These are phyloP conservation scores for Lobophora halterata DNA, from an alignment of 2,888 invertebrate species.

Conservation along the genomic window DNA sequence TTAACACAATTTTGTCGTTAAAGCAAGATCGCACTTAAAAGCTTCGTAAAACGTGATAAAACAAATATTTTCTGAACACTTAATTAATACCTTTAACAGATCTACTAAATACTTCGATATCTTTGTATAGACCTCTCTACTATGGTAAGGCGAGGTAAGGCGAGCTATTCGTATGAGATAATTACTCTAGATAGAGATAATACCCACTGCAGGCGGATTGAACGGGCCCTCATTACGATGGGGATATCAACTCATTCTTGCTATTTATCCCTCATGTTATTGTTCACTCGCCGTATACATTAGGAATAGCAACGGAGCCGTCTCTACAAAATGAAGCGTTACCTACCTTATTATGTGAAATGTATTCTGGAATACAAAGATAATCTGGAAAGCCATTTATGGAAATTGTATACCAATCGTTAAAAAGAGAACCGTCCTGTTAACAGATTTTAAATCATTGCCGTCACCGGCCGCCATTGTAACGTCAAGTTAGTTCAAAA, in stretches of 20 bases:
- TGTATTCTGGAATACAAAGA: conserved; percentile 60
- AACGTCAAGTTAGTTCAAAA: conserved; percentile 79
- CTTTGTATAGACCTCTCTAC: too few relatives aligned
- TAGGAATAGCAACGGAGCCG: conserved; percentile 31
- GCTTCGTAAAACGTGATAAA: too few relatives aligned
- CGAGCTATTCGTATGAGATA: conserved; percentile 52
- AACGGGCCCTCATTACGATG: conserved; percentile 54
- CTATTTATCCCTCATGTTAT: conserved; percentile 53
- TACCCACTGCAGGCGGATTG: conserved; percentile 47
- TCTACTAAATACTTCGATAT: too few relatives aligned
- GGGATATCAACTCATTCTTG: conserved; percentile 56
- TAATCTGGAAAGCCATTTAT: conserved; percentile 77
- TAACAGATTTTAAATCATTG: conserved; percentile 82
- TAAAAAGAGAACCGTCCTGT: conserved; percentile 80
- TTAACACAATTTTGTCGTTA: too few relatives aligned
- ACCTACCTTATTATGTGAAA: conserved; percentile 62
- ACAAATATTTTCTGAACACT: too few relatives aligned
- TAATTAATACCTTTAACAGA: too few relatives aligned
- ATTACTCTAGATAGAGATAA: conserved; percentile 60
- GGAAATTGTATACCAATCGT: conserved; percentile 80
- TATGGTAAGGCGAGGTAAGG: too few relatives aligned
- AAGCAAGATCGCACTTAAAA: too few relatives aligned
- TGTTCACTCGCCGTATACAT: conserved; percentile 43
- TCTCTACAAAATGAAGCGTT: conserved; percentile 45
- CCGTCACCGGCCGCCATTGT: conserved; percentile 76